Percentiles rank a stretch among this genome's conserved stretches.
Conservation (phyloP, 1,140 invertebrate species). For the Drosophila bocki region DNA sequence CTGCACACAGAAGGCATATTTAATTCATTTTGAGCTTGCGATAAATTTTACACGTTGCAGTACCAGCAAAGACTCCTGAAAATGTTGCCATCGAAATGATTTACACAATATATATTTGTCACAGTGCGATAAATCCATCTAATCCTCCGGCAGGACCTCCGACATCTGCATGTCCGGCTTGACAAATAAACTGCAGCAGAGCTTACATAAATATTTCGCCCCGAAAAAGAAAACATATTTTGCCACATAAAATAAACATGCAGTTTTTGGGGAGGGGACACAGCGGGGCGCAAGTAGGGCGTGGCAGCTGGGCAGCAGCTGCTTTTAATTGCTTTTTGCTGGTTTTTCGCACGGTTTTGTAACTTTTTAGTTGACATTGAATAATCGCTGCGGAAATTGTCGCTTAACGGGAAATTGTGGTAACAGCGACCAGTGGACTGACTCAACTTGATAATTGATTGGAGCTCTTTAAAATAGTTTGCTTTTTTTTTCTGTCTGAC, state of each 20-base stretch:
- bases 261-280: background rate
- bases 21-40: slow-evolving; percentile 18
- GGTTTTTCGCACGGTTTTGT: slow-evolving; percentile 40
- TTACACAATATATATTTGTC: slow-evolving; percentile 62
- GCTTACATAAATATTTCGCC: slow-evolving; percentile 70
- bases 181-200: slow-evolving; percentile 72
- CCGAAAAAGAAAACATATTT: slow-evolving; percentile 59
- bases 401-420: slow-evolving; percentile 73
- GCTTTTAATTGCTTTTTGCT: slow-evolving; percentile 64
- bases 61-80: background rate
- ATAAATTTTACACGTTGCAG: slow-evolving; percentile 29
- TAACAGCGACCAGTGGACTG: slow-evolving; percentile 23
- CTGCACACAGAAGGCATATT: slow-evolving; percentile 23
- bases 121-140: slow-evolving; percentile 72
- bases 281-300: background rate
- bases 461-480: slow-evolving; percentile 60
- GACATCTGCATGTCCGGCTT: slow-evolving; percentile 65
- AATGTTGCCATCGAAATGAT: slow-evolving; percentile 33
- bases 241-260: slow-evolving; percentile 47
- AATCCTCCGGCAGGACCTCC: slow-evolving; percentile 50
- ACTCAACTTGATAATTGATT: slow-evolving; percentile 67
- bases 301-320: slow-evolving; percentile 47
- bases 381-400: slow-evolving; percentile 77
- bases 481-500: slow-evolving; percentile 13
- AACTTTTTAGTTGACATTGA: slow-evolving; percentile 59